Evolutionary conservation across 2,113 vertebrate genomes (phyloP).

Genomic region (Talpa occidentalis): DNA sequence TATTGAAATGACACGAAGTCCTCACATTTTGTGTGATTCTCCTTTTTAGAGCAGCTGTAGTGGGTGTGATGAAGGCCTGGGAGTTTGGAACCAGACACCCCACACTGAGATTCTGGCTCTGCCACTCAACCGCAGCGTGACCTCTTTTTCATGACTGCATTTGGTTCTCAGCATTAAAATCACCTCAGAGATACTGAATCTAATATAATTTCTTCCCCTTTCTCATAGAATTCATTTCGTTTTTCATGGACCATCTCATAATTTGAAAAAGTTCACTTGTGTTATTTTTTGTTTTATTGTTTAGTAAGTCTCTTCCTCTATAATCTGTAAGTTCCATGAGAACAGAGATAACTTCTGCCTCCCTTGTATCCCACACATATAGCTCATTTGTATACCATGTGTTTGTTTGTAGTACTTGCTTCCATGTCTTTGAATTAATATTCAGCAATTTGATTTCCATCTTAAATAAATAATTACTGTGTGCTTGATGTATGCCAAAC

Average conservation of each 20-base stretch:
- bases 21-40: background rate
- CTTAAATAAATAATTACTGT: background rate
- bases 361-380: background rate
- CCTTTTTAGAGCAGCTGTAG: background rate
- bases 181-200: background rate
- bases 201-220: constrained; percentile 2
- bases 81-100: background rate
- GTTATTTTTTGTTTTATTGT: background rate
- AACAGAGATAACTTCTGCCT: background rate
- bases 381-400: background rate
- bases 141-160: background rate
- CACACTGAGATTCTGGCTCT: background rate
- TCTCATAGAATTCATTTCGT: background rate
- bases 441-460: background rate
- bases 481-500: background rate
- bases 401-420: background rate
- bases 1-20: background rate
- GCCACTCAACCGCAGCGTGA: background rate
- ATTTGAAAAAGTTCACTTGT: background rate
- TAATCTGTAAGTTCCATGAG: background rate
- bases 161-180: constrained; percentile 12
- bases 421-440: constrained; percentile 20
- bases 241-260: background rate
- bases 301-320: background rate
- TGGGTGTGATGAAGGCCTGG: background rate